A percentile compares a stretch with the other conserved stretches of the same genome.
Conservation (phyloP, 2,113 vertebrate species). For the Pontoporia blainvillei region DNA sequence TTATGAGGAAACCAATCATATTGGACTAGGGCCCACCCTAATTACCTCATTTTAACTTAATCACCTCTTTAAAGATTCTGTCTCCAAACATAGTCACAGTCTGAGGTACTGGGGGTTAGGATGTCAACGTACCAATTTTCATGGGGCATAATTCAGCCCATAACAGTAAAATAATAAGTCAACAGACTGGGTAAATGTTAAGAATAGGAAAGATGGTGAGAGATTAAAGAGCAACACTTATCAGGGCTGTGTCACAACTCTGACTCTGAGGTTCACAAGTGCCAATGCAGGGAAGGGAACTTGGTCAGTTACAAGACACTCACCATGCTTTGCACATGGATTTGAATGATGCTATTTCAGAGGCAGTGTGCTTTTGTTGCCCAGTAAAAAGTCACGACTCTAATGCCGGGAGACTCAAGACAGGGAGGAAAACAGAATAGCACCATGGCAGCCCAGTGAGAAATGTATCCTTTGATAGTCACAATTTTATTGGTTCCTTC, state of each 20-base stretch:
- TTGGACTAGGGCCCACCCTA: background rate
- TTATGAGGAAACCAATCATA: background rate
- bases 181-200: background rate
- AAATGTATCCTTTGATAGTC: background rate
- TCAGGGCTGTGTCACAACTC: background rate
- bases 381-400: background rate
- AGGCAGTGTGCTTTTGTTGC: background rate
- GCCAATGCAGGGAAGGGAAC: background rate
- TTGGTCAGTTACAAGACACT: background rate
- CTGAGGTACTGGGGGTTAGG: background rate
- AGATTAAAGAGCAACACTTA: background rate
- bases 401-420: background rate
- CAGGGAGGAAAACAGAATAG: background rate
- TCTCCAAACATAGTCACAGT: background rate
- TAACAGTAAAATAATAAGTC: background rate
- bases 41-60: background rate
- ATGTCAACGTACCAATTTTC: background rate
- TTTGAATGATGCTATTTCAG: background rate
- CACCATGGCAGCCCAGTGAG: background rate
- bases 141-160: background rate
- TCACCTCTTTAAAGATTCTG: background rate
- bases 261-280: background rate
- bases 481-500: background rate
- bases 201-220: background rate
- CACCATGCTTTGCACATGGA: background rate